Percentiles rank a stretch among this genome's conserved stretches.
Evolutionary conservation across 2,888 invertebrate species (phyloP).

Genomic region (Syritta pipiens): DNA sequence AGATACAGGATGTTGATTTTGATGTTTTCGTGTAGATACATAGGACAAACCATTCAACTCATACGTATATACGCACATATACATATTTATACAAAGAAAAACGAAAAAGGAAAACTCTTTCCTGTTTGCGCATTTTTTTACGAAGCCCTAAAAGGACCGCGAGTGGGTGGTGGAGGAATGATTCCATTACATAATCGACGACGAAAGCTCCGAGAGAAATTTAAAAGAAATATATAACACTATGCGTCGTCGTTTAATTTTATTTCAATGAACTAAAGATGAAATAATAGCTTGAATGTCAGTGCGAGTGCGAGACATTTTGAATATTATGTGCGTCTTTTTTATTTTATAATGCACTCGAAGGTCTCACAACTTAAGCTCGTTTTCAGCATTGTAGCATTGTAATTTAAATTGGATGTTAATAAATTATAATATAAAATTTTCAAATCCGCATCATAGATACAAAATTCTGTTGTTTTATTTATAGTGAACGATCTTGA

Average conservation of each 20-base stretch:
- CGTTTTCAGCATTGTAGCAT: slow-evolving; percentile 2
- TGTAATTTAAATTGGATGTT: too few species aligned
- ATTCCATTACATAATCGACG: slow-evolving; percentile 35
- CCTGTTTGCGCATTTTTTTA: not conserved
- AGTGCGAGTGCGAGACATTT: slow-evolving; percentile 21
- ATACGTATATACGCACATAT: not conserved
- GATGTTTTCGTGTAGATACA: slow-evolving; percentile 25
- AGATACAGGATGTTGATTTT: slow-evolving; percentile 38
- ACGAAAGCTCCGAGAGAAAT: not conserved
- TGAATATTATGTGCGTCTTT: slow-evolving; percentile 5
- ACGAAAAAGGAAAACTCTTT: not conserved
- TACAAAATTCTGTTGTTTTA: too few species aligned
- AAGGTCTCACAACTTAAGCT: too few species aligned
- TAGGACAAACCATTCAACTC: slow-evolving; percentile 16
- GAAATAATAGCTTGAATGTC: too few species aligned
- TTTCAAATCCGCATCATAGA: too few species aligned
- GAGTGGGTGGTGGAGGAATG: slow-evolving; percentile 4
- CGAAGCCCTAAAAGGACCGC: slow-evolving; percentile 19
- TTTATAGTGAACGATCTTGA: too few species aligned
- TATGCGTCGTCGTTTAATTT: not conserved
- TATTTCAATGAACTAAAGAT: too few species aligned
- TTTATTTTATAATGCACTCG: slow-evolving; percentile 17
- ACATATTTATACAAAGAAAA: slow-evolving; percentile 1
- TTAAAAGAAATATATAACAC: not conserved
- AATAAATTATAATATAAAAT: too few species aligned